Conservation (phyloP, 37 sponge, comb jelly and placozoan species). For the Tethya wilhelma region DNA sequence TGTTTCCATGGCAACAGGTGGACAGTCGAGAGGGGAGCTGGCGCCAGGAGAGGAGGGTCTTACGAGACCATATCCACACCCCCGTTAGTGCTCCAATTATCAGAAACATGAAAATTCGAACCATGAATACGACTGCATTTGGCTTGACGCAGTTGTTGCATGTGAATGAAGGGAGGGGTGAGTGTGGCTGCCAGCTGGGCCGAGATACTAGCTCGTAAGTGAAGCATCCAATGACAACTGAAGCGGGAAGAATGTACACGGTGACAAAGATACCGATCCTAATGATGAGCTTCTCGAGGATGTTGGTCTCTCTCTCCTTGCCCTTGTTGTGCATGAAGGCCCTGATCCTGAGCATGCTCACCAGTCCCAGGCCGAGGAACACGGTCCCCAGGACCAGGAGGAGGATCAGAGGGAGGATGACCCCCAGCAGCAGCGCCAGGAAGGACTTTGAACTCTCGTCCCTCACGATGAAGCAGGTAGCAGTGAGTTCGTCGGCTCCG, state of each 20-base stretch:
- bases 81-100: constrained; percentile 78
- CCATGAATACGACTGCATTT: constrained; percentile 61
- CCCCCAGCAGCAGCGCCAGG: constrained; percentile 62
- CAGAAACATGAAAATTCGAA: constrained; percentile 72
- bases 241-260: constrained; percentile 86
- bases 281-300: constrained; percentile 87
- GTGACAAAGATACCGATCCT: constrained; percentile 88
- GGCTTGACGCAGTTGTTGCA: constrained; percentile 30
- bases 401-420: constrained; percentile 71
- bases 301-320: constrained; percentile 49
- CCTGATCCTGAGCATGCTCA: constrained; percentile 54
- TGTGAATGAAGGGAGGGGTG: not conserved
- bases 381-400: constrained; percentile 44
- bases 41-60: constrained; percentile 78
- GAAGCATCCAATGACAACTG: constrained; percentile 75
- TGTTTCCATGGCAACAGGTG: not conserved
- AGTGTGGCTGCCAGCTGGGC: constrained; percentile 45
- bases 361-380: constrained; percentile 68
- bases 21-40: not conserved
- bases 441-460: constrained; percentile 32
- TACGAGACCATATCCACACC: constrained; percentile 92
- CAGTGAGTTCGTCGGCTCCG: constrained; percentile 80
- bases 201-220: constrained; percentile 65
- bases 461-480: constrained; percentile 70
- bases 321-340: constrained; percentile 49